Conservation (phyloP, 1,140 invertebrate species). For the Microplitis mediator region DNA sequence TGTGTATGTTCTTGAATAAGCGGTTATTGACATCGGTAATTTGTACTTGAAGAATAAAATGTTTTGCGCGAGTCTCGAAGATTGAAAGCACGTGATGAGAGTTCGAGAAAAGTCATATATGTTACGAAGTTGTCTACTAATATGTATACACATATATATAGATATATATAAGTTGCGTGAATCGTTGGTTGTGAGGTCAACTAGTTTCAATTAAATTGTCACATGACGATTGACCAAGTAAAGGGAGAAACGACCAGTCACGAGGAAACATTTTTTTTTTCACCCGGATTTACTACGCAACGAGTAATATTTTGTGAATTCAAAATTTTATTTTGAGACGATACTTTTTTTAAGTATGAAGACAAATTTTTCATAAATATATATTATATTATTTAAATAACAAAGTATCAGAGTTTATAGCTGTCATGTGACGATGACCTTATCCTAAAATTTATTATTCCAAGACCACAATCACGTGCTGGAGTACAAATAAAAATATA, state of each 20-base stretch:
- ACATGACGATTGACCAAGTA: slow-evolving; percentile 23
- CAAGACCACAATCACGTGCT: no score
- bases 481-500: no score
- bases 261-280: slow-evolving; percentile 28
- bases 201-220: slow-evolving; percentile 33
- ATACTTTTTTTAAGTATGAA: neutral
- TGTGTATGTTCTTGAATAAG: neutral
- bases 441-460: no score
- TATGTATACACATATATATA: neutral
- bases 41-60: slow-evolving; percentile 10
- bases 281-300: neutral
- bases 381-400: no score
- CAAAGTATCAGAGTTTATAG: no score
- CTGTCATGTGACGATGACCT: no score
- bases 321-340: neutral
- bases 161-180: neutral
- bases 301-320: neutral
- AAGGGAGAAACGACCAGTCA: slow-evolving; percentile 22
- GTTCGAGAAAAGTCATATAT: slow-evolving; percentile 11
- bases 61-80: neutral
- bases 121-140: no score
- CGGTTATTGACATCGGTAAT: slow-evolving; percentile 12
- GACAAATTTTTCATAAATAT: neutral
- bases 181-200: slow-evolving; percentile 25
- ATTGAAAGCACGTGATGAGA: slow-evolving; percentile 21